Evolutionary conservation across 2,888 invertebrate genomes (phyloP), one percentile per base, ranked within the genome.

Genomic region (Dorcus hopei): DNA sequence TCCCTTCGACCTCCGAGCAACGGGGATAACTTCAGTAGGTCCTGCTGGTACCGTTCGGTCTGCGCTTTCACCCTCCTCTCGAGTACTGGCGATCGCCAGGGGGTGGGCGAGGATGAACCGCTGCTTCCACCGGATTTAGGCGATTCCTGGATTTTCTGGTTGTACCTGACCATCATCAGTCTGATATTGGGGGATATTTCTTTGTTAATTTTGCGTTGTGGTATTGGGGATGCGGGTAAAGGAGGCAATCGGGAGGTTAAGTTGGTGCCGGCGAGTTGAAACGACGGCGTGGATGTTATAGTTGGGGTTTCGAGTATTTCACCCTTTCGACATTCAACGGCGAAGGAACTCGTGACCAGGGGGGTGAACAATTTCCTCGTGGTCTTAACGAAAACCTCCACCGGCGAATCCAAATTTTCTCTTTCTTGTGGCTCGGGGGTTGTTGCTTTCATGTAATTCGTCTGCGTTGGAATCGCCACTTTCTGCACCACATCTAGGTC

Each of bases 321-420:
- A n/a, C 42, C 42, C 54, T 56, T 55, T 51, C 73, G 69, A 14
- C 8, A 58, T 38, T 66, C 74, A 4, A 50, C 40, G 9, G 57
- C 57, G 39, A 59, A 59, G 5, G 62, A 59, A 57, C 62, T 70
- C 72, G 57, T 57, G 45, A 67, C 71, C 38, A 75, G 58, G 0
- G 91, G 88, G 0, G 90, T 89, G 63, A 91, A 91, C 65, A 91
- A 85, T 79, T 90, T 91, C 54, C 90, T 82, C 43, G 89, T 91
- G 0, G 91, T 92, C 76, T 89, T 91, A 0, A 91, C 89, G 64
- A 91, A 89, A 0, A 91, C 84, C 72, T 88, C 90, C 47, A 77
- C 73, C 0, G 81, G 74, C 11, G 76, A 72, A 38, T 73, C 74
- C 40, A 62, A 45, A 5, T 61, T 50, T 38, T 58, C 47, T 42